Evolutionary conservation across 1,140 invertebrate species (phyloP).

Genomic region (Calosoma granatense): DNA sequence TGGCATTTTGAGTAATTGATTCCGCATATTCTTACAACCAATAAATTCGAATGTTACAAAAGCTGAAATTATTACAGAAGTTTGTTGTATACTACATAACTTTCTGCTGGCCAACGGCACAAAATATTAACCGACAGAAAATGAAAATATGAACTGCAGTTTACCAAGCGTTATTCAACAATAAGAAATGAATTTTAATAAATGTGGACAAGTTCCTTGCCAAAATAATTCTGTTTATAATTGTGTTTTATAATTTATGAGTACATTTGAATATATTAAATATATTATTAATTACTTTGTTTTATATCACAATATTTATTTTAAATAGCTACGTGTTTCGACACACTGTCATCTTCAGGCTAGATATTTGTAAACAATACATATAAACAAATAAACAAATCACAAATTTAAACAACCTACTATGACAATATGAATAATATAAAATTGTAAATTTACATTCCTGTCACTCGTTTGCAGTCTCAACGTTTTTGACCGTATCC

Average conservation of each 20-base stretch:
- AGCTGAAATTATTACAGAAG: neutral
- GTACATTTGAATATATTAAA: neutral
- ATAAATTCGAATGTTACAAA: neutral
- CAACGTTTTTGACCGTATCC: neutral
- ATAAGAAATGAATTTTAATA: neutral
- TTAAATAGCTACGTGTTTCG: no score
- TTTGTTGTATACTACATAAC: neutral
- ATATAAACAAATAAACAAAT: no score
- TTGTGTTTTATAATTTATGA: no score
- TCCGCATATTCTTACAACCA: neutral
- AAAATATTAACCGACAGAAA: neutral
- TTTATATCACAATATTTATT: no score
- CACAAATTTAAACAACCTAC: no score
- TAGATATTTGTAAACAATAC: no score
- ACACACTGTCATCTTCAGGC: no score
- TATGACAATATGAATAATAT: neutral
- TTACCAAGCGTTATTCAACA: neutral
- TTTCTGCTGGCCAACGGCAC: neutral
- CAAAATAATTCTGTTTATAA: no score
- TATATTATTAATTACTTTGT: no score
- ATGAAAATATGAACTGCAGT: neutral
- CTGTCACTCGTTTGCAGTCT: neutral
- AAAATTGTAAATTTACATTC: neutral
- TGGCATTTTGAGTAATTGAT: neutral
- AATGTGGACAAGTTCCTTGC: neutral